Conservation (phyloP, 2,113 vertebrate species). For the Spea multiplicata region DNA sequence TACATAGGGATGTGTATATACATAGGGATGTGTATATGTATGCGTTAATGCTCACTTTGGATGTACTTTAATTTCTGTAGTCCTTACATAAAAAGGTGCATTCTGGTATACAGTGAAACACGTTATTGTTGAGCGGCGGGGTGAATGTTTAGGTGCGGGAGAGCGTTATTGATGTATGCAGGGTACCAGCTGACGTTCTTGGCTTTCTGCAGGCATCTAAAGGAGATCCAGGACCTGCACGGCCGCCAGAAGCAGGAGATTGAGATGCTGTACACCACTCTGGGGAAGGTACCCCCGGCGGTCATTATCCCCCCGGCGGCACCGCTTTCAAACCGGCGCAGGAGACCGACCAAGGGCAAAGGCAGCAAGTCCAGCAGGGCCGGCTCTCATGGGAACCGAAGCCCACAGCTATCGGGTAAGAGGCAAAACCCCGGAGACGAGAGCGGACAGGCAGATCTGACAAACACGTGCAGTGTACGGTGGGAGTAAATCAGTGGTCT, state of each 20-base stretch:
- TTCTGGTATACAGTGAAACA: no score
- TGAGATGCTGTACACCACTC: conserved; percentile 80
- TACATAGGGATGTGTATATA: no score
- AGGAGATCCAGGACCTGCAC: conserved; percentile 93
- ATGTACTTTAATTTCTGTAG: no score
- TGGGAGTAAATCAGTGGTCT: no score
- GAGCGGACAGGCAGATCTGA: no score
- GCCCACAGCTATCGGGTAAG: conserved; percentile 80
- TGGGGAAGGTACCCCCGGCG: conserved; percentile 84
- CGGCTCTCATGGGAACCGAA: conserved; percentile 81
- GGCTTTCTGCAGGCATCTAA: conserved; percentile 80
- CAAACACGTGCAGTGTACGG: no score
- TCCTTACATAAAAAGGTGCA: not conserved
- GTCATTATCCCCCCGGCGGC: conserved; percentile 81
- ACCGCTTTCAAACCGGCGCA: conserved; percentile 79
- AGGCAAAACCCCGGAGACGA: no score
- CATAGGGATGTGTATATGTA: no score
- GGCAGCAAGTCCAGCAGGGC: conserved; percentile 79
- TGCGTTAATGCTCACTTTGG: no score
- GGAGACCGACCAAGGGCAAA: conserved; percentile 85
- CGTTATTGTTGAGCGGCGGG: no score
- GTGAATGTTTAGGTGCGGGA: no score
- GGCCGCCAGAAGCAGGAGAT: conserved; percentile 92
- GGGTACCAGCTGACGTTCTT: not conserved
- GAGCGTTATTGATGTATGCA: no score